These are phyloP conservation scores for Lates calcarifer DNA, from an alignment of 2,113 vertebrate genomes.

Conservation along the genomic window DNA sequence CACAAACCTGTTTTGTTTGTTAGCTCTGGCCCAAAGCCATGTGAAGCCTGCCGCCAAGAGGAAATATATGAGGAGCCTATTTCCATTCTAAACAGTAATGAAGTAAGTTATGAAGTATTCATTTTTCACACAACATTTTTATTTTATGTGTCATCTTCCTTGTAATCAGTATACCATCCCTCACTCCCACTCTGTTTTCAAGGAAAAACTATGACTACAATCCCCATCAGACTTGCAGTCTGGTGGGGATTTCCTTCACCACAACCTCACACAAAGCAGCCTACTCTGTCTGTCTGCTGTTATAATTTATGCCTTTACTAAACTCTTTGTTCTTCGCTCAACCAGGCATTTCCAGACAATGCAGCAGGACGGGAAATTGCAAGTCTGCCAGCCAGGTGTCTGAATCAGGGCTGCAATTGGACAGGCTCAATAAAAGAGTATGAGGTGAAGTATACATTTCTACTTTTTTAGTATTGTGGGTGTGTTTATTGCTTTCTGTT, in stretches of 20 bases:
- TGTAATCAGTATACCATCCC: neutral
- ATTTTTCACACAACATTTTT: neutral
- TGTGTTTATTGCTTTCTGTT: neutral
- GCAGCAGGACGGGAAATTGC: conserved; percentile 94
- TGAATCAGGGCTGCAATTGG: conserved; percentile 89
- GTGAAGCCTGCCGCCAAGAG: conserved; percentile 91
- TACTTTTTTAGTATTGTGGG: neutral
- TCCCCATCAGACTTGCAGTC: neutral
- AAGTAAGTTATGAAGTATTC: conserved; percentile 62
- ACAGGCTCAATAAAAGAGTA: conserved; percentile 94
- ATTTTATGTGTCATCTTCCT: neutral
- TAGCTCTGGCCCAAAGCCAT: conserved; percentile 92
- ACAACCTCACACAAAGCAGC: neutral
- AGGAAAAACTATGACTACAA: neutral
- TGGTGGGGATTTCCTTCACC: conserved; percentile 29
- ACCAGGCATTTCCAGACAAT: conserved; percentile 92
- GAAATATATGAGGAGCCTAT: conserved; percentile 92
- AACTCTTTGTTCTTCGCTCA: conserved; percentile 7
- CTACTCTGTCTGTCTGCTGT: conserved; percentile 19
- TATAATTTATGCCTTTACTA: neutral
- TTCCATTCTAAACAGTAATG: conserved; percentile 88
- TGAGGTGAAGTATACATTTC: conserved; percentile 83
- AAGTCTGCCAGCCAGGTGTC: conserved; percentile 90
- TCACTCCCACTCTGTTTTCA: neutral
- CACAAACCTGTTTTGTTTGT: conserved; percentile 51